Conservation (phyloP, 2,797 vertebrate genomes). For the Anguilla pacifica region DNA sequence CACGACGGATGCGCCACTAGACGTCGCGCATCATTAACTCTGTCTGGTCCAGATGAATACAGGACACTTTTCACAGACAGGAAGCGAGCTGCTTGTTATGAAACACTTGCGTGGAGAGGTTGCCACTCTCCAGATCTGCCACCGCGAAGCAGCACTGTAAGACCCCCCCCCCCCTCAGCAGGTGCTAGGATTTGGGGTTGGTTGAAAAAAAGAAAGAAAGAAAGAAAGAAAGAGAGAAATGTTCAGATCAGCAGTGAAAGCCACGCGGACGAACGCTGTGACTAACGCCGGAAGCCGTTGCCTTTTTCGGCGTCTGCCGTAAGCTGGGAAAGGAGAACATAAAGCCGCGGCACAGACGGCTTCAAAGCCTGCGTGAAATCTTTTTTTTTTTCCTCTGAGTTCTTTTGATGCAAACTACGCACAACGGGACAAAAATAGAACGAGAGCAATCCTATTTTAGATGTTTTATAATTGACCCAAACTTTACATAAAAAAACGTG, state of each 20-base stretch:
- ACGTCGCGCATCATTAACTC: constrained; percentile 39
- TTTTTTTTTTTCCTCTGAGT: constrained; percentile 1
- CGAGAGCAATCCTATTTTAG: constrained; percentile 13
- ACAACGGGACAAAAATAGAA: not conserved
- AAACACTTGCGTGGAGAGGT: not conserved
- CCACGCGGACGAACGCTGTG: not conserved
- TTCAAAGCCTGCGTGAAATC: not conserved
- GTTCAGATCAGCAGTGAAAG: not conserved
- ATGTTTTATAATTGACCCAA: not conserved
- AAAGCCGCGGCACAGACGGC: not conserved
- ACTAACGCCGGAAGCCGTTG: not conserved
- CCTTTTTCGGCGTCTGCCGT: not conserved
- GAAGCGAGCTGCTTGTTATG: not conserved
- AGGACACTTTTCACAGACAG: not conserved
- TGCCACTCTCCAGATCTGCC: not conserved
- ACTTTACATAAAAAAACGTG: constrained; percentile 3
- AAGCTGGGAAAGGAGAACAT: not conserved
- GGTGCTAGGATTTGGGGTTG: not conserved
- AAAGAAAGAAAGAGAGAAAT: not conserved
- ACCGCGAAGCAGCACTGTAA: not conserved
- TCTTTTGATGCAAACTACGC: constrained; percentile 3
- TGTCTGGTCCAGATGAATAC: constrained; percentile 24
- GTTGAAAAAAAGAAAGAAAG: too few relatives aligned
- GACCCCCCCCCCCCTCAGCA: not conserved
- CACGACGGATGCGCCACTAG: not conserved